Evolutionary conservation across 2,113 vertebrate species (phyloP), one percentile per base, ranked within the genome.

Genomic region (Gobiocypris rarus): DNA sequence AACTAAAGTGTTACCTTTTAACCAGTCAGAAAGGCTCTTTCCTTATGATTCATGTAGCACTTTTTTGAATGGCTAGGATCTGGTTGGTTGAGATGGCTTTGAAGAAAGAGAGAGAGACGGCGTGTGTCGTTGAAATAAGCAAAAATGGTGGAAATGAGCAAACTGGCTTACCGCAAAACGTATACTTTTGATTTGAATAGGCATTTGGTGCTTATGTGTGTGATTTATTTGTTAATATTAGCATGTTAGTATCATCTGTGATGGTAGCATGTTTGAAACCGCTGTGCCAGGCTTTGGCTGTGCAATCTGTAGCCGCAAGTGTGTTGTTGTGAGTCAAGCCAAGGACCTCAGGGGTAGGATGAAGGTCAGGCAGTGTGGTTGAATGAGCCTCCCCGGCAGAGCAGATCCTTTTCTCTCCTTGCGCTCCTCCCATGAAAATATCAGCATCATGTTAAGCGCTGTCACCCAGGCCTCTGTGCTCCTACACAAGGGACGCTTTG

Each of bases 381-480:
- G 92, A 89, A 87, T 85, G 88, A 85, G 69, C 74, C n/a, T 71
- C 76, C 88, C 75, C 11, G 76, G 38, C 85, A 83, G 81, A 58
- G 24, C 28, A 41, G 77, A 43, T 41, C 69, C 56, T 50, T 50
- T 52, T 81, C 77, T 74, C 75, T 45, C 11, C 26, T 45, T 34
- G 45, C 8, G 31, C 81, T 78, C 17, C 74, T 59, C 58, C 34
- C 52, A 65, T 56, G 86, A 92, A 91, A 94, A 89, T 86, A 91
- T 89, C 85, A 89, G 89, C 88, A 93, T 86, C 82, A 84, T 91
- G 91, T 92, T 88, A 91, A 91, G 87, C 86, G 82, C 87, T 87
- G 88, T 93, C 91, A 93, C 88, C 92, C 90, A 89, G 90, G 89
- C 91, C 91, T 92, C 91, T 92, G 92, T 93, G 90, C 90, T 89